Conservation (phyloP, 2,797 vertebrate species). For the Paedocypris micromegethes region DNA sequence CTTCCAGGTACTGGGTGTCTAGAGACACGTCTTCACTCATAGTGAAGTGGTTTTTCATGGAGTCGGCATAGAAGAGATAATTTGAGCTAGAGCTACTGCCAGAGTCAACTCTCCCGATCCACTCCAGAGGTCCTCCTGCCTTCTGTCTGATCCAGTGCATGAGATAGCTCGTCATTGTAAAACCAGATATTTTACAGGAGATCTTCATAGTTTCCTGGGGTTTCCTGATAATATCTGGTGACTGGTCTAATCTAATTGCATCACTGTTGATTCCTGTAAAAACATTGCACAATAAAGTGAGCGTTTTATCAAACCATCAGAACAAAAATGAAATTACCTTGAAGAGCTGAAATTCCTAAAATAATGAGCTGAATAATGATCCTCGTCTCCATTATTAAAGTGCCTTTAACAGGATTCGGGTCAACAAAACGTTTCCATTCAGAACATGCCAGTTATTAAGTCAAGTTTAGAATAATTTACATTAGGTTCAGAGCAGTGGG, state of each 20-base stretch:
- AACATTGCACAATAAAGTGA: not conserved
- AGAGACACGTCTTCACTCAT: slow-evolving; percentile 23
- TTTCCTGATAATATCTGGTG: slow-evolving; percentile 24
- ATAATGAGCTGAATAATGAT: no score
- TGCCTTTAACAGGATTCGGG: no score
- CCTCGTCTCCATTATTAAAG: no score
- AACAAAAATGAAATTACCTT: no score
- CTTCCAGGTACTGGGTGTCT: slow-evolving; percentile 34
- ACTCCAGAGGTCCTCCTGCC: slow-evolving; percentile 33
- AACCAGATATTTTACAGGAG: slow-evolving; percentile 50
- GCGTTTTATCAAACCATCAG: no score
- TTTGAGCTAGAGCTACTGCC: not conserved
- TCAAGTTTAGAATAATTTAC: no score
- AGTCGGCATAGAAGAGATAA: not conserved
- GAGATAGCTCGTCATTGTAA: not conserved
- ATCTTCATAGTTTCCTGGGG: slow-evolving; percentile 43
- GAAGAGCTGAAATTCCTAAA: no score
- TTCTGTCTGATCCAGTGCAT: slow-evolving; percentile 45
- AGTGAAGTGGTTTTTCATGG: slow-evolving; percentile 18
- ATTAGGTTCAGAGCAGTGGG: no score
- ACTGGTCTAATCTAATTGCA: slow-evolving; percentile 32
- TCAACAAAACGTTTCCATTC: no score
- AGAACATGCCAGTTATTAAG: no score
- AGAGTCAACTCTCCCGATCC: slow-evolving; percentile 16
- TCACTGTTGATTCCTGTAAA: slow-evolving; percentile 25